A percentile compares a stretch with the other conserved stretches of the same genome.
Conservation (phyloP, 92 coral and sea anemone species). For the Micromussa lordhowensis region DNA sequence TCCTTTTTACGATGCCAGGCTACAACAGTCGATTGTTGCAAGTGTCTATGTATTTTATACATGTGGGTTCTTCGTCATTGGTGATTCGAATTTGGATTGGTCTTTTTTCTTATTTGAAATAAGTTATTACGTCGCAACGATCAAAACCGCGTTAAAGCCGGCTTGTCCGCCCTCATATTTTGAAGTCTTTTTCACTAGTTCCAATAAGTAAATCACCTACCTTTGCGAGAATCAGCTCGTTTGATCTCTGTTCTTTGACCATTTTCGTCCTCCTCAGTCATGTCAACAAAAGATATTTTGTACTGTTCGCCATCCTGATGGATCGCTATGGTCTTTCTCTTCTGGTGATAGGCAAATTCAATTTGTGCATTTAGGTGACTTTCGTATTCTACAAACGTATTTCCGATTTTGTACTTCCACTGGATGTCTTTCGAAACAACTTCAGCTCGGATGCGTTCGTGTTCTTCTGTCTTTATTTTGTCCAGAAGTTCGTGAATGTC, state of each 20-base stretch:
- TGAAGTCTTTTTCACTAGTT: no score
- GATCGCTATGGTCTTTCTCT: background rate
- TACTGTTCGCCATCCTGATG: constrained; percentile 18
- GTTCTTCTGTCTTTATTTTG: constrained; percentile 53
- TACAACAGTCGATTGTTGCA: no score
- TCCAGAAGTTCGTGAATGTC: constrained; percentile 48
- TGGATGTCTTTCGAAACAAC: constrained; percentile 36
- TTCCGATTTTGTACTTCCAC: constrained; percentile 40
- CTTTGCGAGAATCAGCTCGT: constrained; percentile 13
- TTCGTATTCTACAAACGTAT: constrained; percentile 31
- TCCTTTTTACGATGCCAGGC: no score
- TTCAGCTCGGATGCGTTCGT: constrained; percentile 65
- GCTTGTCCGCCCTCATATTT: no score
- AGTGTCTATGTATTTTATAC: no score
- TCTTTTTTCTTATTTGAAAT: no score
- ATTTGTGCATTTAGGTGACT: constrained; percentile 50
- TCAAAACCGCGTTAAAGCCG: no score
- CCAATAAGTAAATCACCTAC: background rate
- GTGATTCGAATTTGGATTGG: no score
- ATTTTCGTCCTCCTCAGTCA: constrained; percentile 22
- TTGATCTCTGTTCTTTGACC: constrained; percentile 4
- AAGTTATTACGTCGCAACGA: no score
- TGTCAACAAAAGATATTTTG: background rate
- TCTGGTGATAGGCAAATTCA: constrained; percentile 38
- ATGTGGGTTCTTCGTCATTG: no score